Evolutionary conservation across 2,797 vertebrate species (phyloP).

Genomic region (Smutsia temminckii): DNA sequence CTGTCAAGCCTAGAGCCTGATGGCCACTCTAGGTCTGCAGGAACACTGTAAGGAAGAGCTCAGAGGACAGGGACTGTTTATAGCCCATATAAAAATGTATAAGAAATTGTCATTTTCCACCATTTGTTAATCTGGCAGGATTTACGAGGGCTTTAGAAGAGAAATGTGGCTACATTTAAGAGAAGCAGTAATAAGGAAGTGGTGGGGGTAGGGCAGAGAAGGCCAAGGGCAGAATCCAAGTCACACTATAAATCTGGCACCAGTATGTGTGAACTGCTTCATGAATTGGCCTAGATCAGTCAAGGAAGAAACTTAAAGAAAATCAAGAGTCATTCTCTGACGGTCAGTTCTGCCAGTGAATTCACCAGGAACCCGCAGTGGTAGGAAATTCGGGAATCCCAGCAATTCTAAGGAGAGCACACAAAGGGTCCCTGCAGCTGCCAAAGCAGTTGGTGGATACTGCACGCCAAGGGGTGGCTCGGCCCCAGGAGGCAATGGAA

Average conservation of each 20-base stretch:
- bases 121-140: conserved; percentile 30
- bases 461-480: not conserved
- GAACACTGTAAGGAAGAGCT: not conserved
- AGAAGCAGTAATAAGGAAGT: conserved; percentile 15
- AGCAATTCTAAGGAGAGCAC: not conserved
- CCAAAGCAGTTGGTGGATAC: not conserved
- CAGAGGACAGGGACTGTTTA: not conserved
- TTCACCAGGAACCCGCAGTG: not conserved
- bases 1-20: not conserved
- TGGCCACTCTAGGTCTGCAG: not conserved
- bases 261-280: not conserved
- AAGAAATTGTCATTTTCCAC: not conserved
- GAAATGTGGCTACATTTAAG: not conserved
- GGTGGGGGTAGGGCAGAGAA: not conserved
- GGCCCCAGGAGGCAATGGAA: not conserved
- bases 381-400: not conserved
- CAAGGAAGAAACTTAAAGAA: conserved; percentile 5
- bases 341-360: not conserved
- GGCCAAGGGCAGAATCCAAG: conserved; percentile 30
- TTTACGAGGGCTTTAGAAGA: conserved; percentile 40
- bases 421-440: not conserved
- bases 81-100: not conserved
- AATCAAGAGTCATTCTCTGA: not conserved
- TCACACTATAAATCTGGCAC: conserved; percentile 20
- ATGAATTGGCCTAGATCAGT: not conserved